phyloP scores from a whole-genome alignment of 2,113 vertebrate genomes.

The Arizona elegans region DNA sequence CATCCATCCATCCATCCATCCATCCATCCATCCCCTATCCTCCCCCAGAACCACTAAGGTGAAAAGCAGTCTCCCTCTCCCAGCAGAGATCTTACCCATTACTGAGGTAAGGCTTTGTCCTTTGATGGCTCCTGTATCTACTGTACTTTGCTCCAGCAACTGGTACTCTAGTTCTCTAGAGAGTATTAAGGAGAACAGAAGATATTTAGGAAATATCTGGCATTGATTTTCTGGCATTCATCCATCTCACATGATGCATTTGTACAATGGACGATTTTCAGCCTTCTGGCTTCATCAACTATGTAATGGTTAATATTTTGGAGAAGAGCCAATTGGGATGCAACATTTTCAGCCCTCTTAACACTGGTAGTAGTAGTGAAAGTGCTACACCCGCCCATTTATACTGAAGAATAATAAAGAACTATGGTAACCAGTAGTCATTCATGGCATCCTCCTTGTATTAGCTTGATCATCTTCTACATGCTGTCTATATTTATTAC shows the following conservation, averaged over 20 bases:
- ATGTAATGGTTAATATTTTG: not conserved
- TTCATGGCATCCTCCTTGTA: not conserved
- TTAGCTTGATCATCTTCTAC: not conserved
- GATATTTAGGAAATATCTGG: not conserved
- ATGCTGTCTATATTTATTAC: not conserved
- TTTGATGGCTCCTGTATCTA: slow-evolving; percentile 83
- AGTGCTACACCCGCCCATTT: not conserved
- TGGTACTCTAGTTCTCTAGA: slow-evolving; percentile 85
- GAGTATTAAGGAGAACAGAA: not conserved
- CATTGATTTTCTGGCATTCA: not conserved
- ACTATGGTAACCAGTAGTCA: not conserved
- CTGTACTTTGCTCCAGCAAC: slow-evolving; percentile 88
- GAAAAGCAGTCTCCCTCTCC: not conserved
- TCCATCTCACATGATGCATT: not conserved
- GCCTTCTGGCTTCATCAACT: not conserved
- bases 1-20: not conserved
- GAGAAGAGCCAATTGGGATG: not conserved
- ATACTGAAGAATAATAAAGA: not conserved
- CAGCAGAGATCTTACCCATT: slow-evolving; percentile 74
- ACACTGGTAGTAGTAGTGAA: not conserved
- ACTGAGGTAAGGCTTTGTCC: slow-evolving; percentile 85
- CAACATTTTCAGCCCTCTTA: not conserved
- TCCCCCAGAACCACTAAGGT: not conserved
- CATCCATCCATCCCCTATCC: not conserved
- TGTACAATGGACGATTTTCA: not conserved